phyloP scores from a whole-genome alignment of 2,888 invertebrate genomes.

The Timema podura region DNA sequence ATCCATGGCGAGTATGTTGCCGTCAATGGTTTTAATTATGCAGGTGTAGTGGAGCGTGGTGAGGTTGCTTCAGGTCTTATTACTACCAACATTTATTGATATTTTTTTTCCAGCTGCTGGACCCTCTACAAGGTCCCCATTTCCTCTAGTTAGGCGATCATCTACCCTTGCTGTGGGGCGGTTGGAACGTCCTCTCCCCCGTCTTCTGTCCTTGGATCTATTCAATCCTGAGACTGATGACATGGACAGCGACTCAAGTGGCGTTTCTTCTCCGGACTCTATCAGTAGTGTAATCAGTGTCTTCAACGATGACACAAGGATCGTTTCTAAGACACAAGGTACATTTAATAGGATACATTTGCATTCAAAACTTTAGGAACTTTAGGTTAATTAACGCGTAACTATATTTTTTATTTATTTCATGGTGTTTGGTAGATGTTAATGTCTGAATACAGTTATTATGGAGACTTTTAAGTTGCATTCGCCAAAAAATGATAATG shows the following conservation, averaged over 20 bases:
- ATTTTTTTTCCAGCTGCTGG: constrained; percentile 50
- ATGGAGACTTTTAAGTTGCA: too few species aligned
- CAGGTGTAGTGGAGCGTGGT: too few species aligned
- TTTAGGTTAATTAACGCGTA: too few species aligned
- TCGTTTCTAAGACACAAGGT: too few species aligned
- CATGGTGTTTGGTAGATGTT: too few species aligned
- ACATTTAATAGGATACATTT: too few species aligned
- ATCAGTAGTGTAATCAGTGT: constrained; percentile 82
- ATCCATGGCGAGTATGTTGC: too few species aligned
- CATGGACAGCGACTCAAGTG: constrained; percentile 83
- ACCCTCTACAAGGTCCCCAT: constrained; percentile 45
- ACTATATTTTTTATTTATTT: too few species aligned
- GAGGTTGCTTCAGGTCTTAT: not conserved
- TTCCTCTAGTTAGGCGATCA: constrained; percentile 68
- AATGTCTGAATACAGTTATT: too few species aligned
- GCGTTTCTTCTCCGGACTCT: constrained; percentile 82
- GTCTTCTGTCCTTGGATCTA: constrained; percentile 72
- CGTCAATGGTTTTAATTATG: too few species aligned
- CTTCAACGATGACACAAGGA: constrained; percentile 49
- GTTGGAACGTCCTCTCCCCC: constrained; percentile 58
- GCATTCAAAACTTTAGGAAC: too few species aligned
- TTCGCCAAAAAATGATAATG: too few species aligned
- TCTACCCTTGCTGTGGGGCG: constrained; percentile 46
- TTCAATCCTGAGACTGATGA: constrained; percentile 91
- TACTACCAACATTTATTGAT: constrained; percentile 18